Conservation (phyloP, 2,888 invertebrate species). For the Amorpha juglandis region DNA sequence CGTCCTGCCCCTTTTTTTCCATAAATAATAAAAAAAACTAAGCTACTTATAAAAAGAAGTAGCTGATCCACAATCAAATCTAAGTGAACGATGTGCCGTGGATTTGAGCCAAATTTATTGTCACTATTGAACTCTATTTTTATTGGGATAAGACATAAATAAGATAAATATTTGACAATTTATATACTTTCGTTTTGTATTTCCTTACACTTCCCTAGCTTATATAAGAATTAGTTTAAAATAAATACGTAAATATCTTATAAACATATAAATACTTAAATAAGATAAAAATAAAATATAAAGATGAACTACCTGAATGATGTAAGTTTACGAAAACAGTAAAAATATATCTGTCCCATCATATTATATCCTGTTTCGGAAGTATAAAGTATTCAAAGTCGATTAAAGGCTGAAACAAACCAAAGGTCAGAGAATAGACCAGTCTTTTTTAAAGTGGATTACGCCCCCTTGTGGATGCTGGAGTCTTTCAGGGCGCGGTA, state of each 20-base stretch:
- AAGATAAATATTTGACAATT: background rate
- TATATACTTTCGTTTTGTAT: background rate
- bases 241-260: constrained; percentile 32
- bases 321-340: background rate
- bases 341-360: too few relatives aligned
- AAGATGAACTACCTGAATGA: constrained; percentile 13
- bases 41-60: background rate
- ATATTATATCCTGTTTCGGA: too few relatives aligned
- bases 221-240: constrained; percentile 31
- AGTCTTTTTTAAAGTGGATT: too few relatives aligned
- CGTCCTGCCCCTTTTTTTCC: too few relatives aligned
- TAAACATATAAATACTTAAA: constrained; percentile 9
- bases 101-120: constrained; percentile 7
- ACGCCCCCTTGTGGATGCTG: too few relatives aligned
- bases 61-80: background rate
- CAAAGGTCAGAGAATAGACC: too few relatives aligned
- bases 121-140: background rate
- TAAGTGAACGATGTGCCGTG: constrained; percentile 2
- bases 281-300: background rate
- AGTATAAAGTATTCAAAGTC: too few relatives aligned
- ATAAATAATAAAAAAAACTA: too few relatives aligned
- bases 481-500: too few relatives aligned
- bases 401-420: too few relatives aligned
- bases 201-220: background rate
- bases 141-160: background rate